Percentiles rank a stretch among this genome's conserved stretches.
Conservation (phyloP, 2,113 vertebrate species). For the Himantopus leucocephalus region DNA sequence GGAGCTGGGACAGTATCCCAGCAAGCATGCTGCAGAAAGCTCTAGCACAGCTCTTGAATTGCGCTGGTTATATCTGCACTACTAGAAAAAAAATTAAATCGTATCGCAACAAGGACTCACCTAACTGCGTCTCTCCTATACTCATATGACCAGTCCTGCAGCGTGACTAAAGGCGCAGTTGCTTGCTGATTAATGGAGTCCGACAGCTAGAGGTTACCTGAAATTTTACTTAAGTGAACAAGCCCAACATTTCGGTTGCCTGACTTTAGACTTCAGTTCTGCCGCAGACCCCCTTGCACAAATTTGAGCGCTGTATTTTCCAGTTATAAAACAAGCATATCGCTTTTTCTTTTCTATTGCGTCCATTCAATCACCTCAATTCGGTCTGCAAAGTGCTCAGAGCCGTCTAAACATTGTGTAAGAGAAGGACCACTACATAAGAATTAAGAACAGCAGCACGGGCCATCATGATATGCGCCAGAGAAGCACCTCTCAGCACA, state of each 20-base stretch:
- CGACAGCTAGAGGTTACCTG: background rate
- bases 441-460: background rate
- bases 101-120: background rate
- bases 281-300: background rate
- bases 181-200: background rate
- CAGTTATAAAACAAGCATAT: background rate
- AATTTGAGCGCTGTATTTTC: background rate
- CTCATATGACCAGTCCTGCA: background rate
- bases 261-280: background rate
- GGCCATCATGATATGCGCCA: rapidly evolving
- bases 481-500: background rate
- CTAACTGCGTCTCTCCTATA: background rate
- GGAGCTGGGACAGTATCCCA: background rate
- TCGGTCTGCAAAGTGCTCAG: background rate
- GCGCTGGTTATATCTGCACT: background rate
- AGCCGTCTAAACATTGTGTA: background rate
- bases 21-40: background rate
- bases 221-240: background rate
- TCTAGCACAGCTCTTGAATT: background rate
- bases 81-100: background rate
- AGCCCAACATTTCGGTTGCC: background rate
- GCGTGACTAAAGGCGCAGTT: background rate
- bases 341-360: background rate
- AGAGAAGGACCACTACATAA: background rate
- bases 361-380: background rate